Percentiles rank a stretch among this genome's conserved stretches.
Evolutionary conservation across 1,140 invertebrate species (phyloP).

Genomic region (Hermetia illucens): DNA sequence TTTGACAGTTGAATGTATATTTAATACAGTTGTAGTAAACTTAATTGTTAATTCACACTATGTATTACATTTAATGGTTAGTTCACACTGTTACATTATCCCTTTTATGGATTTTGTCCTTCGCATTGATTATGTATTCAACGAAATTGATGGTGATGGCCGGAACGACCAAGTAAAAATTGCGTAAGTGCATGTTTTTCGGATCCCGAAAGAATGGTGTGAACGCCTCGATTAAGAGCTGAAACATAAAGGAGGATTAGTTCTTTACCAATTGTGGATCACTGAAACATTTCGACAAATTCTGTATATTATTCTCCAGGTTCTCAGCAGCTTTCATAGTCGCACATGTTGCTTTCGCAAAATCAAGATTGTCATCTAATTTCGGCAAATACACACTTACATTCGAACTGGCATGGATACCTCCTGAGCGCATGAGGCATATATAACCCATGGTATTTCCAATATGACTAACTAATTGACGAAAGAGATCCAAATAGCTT

Average conservation of each 20-base stretch:
- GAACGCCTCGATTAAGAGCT: slow-evolving; percentile 87
- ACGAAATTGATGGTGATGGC: slow-evolving; percentile 90
- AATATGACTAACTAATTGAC: slow-evolving; percentile 84
- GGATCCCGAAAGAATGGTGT: slow-evolving; percentile 70
- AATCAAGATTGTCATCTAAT: slow-evolving; percentile 53
- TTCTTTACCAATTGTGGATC: slow-evolving; percentile 31
- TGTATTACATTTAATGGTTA: too few relatives aligned
- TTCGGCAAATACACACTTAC: slow-evolving; percentile 82
- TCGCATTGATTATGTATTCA: slow-evolving; percentile 81
- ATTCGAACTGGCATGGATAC: slow-evolving; percentile 80
- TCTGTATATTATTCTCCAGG: slow-evolving; percentile 62
- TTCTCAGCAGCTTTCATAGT: slow-evolving; percentile 51
- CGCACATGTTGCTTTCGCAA: slow-evolving; percentile 44
- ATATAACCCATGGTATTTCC: slow-evolving; percentile 97
- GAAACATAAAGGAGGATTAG: slow-evolving; percentile 12
- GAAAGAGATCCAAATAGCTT: slow-evolving; percentile 86
- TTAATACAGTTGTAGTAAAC: too few relatives aligned
- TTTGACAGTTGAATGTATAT: too few relatives aligned
- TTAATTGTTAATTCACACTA: too few relatives aligned
- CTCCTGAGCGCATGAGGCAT: slow-evolving; percentile 84
- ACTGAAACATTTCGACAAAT: slow-evolving; percentile 72
- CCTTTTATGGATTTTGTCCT: slow-evolving; percentile 67
- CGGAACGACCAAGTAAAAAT: slow-evolving; percentile 90
- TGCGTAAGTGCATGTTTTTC: slow-evolving; percentile 81
- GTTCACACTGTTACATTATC: too few relatives aligned